Evolutionary conservation across 2,797 vertebrate species (phyloP).

Genomic region (Knipowitschia caucasica): DNA sequence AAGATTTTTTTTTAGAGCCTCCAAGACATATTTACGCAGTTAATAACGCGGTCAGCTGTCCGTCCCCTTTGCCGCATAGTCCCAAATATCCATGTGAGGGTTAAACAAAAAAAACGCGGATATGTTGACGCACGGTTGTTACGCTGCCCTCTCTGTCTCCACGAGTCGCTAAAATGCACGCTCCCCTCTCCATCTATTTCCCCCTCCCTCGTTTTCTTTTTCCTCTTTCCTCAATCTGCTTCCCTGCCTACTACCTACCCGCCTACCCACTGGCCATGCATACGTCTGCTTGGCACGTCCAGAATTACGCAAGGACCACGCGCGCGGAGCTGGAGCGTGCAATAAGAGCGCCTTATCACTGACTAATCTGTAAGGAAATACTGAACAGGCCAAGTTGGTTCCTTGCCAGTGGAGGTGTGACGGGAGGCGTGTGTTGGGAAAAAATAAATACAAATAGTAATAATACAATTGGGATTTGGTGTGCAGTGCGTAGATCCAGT

Average conservation of each 20-base stretch:
- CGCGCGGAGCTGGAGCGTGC: slow-evolving; percentile 8
- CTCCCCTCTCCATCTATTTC: slow-evolving; percentile 54
- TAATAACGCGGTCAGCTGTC: slow-evolving; percentile 1
- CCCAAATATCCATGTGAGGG: not conserved
- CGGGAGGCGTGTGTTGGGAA: slow-evolving; percentile 37
- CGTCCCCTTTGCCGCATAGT: slow-evolving; percentile 5
- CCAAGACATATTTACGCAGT: slow-evolving; percentile 6
- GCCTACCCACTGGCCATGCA: slow-evolving; percentile 9
- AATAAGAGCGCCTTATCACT: slow-evolving; percentile 4
- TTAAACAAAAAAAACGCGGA: slow-evolving; percentile 15
- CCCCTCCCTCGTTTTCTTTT: slow-evolving; percentile 33
- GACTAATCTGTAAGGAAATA: slow-evolving; percentile 12
- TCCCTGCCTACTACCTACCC: slow-evolving; percentile 21
- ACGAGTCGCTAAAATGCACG: slow-evolving; percentile 46
- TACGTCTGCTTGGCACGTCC: slow-evolving; percentile 25
- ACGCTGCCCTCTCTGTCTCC: slow-evolving; percentile 38
- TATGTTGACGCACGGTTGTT: slow-evolving; percentile 14
- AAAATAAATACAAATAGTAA: too few relatives aligned
- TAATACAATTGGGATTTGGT: too few relatives aligned
- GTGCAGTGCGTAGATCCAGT: slow-evolving; percentile 9
- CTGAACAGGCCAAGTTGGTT: slow-evolving; percentile 12
- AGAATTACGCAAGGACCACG: slow-evolving; percentile 48
- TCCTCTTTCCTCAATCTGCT: slow-evolving; percentile 38
- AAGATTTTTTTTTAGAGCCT: too few relatives aligned
- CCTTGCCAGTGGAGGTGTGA: slow-evolving; percentile 38